phyloP scores from a whole-genome alignment of 1,140 invertebrate species.

The Sycophaga agraensis region DNA sequence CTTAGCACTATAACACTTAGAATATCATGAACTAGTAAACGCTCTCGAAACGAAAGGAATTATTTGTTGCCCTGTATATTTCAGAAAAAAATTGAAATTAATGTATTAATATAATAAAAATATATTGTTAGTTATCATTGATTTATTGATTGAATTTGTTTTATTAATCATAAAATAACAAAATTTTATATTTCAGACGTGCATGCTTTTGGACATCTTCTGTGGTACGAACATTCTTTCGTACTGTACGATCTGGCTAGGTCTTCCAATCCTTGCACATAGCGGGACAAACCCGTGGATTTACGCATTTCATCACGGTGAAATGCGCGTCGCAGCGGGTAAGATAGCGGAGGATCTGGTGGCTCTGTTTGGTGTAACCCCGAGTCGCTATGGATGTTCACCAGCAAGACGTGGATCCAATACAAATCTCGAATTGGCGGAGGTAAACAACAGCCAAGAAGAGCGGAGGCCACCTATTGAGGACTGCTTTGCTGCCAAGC shows the following conservation, averaged over 20 bases:
- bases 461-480: slow-evolving; percentile 40
- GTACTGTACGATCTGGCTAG: slow-evolving; percentile 61
- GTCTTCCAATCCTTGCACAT: slow-evolving; percentile 63
- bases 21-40: no score
- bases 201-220: slow-evolving; percentile 62
- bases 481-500: slow-evolving; percentile 47
- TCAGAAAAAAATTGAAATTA: no score
- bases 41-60: no score
- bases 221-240: slow-evolving; percentile 57
- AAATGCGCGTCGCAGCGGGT: slow-evolving; percentile 64
- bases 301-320: slow-evolving; percentile 68
- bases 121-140: no score
- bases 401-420: slow-evolving; percentile 44
- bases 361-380: slow-evolving; percentile 52
- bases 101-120: no score
- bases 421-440: slow-evolving; percentile 47
- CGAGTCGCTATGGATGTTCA: slow-evolving; percentile 50
- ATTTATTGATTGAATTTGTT: no score
- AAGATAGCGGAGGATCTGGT: slow-evolving; percentile 60
- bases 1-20: no score
- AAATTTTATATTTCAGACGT: slow-evolving; percentile 54
- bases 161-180: no score
- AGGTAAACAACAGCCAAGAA: slow-evolving; percentile 43
- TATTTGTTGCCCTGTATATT: no score
- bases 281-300: slow-evolving; percentile 69